Evolutionary conservation across 1,140 invertebrate species (phyloP).

Genomic region (Chironomus striatipennis): DNA sequence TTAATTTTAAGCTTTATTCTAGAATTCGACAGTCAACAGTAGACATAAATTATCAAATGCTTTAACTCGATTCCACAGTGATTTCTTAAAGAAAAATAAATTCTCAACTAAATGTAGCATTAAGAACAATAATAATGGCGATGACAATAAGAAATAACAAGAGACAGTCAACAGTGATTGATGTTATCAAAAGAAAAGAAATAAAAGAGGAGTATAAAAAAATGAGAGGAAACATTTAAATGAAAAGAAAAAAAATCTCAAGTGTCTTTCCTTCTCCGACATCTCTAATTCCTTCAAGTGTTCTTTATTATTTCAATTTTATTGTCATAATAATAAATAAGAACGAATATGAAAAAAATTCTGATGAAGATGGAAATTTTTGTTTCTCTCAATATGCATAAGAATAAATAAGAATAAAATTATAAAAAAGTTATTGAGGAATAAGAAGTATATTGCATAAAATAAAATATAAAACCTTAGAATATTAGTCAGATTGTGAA

Average conservation of each 20-base stretch:
- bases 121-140: background rate
- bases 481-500: background rate
- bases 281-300: background rate
- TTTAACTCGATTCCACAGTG: too few species aligned
- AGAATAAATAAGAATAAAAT: too few species aligned
- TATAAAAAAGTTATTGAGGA: too few species aligned
- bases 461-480: background rate
- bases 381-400: background rate
- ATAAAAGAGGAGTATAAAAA: background rate
- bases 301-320: conserved; percentile 18
- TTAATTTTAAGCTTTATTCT: too few species aligned
- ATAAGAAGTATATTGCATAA: background rate
- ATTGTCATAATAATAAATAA: background rate
- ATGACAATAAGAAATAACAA: conserved; percentile 9
- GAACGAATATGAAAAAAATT: background rate
- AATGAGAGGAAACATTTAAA: conserved; percentile 16
- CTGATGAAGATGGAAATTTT: background rate
- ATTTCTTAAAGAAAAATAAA: too few species aligned
- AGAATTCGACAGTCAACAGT: too few species aligned
- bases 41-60: too few species aligned
- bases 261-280: conserved; percentile 1
- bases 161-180: conserved; percentile 18
- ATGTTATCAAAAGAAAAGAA: background rate
- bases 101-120: too few species aligned
- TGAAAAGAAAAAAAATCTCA: background rate